Base-by-base conservation (phyloP, 2,113 vertebrate genomes). In the Struthidea cinerea region DNA sequence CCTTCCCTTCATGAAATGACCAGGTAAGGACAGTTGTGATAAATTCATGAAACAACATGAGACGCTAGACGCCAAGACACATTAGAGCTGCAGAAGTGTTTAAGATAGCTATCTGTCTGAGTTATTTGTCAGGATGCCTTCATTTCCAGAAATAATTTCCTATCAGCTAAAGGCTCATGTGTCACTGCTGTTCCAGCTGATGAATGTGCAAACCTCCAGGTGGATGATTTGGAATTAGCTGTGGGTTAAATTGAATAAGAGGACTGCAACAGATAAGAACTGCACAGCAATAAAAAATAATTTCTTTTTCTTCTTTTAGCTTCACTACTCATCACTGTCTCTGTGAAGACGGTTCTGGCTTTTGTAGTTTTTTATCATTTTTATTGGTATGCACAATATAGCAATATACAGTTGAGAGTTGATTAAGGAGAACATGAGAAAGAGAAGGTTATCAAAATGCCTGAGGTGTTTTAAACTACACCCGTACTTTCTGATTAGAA, bases 71-170 rank as follows among this genome's bases (percentile, higher is more conserved):
- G 84, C n/a, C 19, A 37, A 93, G 53, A 76, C n/a, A 60, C n/a
- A 42, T 68, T 56, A 64, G 37, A 47, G 16, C 52, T 89, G 69
- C 70, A 90, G 33, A 89, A 85, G 21, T 39, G 23, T 83, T 82
- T 46, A 67, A 85, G 87, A 92, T 11, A 87, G 74, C 37, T 84
- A 67, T 83, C 50, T 82, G n/a, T 85, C 83, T 30, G 12, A 95
- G 61, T 89, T 89, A 87, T 30, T 56, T 77, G 70, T 46, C 70
- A 85, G 27, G 41, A 83, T 80, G 67, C 30, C 35, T 83, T 53
- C 81, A 73, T 44, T 89, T 93, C 84, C 70, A 91, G 71, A 96
- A 95, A 80, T 88, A 70, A 93, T 71, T 90, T 92, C 61, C 53
- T 91, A 37, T 73, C 61, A 79, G 26, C 32, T 82, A 84, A 68